Evolutionary conservation across 2,113 vertebrate species (phyloP).

Genomic region (Saccopteryx bilineata): DNA sequence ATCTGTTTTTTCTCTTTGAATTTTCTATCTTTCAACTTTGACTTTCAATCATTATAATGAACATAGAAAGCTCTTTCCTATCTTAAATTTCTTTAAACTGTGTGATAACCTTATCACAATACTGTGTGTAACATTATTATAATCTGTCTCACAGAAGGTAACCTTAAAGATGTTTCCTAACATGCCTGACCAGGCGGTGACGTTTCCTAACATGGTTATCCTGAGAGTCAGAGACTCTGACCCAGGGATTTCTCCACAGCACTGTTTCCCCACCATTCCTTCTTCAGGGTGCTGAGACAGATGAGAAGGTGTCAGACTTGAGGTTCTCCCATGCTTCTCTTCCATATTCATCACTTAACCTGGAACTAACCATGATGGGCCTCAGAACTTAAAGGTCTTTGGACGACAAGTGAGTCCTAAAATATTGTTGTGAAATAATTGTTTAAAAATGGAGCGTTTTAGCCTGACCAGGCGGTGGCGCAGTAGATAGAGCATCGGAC

Average conservation of each 20-base stretch:
- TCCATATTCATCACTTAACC: neutral
- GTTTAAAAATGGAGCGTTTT: neutral
- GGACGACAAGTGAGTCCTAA: neutral
- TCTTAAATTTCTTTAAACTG: neutral
- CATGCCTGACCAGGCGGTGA: neutral
- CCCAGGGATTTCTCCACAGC: neutral
- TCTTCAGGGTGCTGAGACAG: neutral
- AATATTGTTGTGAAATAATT: neutral
- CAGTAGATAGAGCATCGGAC: too few relatives aligned
- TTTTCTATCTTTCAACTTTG: constrained; percentile 1
- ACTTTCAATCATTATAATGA: neutral
- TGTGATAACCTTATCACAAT: neutral
- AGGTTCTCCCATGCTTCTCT: neutral
- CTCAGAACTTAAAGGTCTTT: neutral
- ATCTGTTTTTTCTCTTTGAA: neutral
- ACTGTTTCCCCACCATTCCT: neutral
- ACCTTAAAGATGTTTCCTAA: neutral
- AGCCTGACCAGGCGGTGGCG: too few relatives aligned
- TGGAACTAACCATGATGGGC: neutral
- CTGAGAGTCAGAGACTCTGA: neutral
- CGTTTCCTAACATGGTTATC: neutral
- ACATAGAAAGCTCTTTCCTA: neutral
- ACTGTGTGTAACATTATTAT: neutral
- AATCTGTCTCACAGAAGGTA: neutral
- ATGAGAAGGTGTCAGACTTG: too few relatives aligned